phyloP scores from a whole-genome alignment of 2,113 vertebrate genomes.

The Laterallus jamaicensis region DNA sequence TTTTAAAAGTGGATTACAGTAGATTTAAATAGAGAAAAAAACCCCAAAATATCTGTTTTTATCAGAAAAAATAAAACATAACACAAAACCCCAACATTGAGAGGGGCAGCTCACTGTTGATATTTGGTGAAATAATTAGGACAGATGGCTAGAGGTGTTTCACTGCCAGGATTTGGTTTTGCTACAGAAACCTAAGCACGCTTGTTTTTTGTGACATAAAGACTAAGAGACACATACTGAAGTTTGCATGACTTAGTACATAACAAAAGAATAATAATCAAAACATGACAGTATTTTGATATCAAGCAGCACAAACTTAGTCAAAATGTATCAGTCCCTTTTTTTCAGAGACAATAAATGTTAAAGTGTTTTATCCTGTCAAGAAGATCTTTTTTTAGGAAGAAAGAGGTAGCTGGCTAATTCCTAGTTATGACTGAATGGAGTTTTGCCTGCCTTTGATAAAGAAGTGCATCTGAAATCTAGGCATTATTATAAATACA shows the following conservation, averaged over 20 bases:
- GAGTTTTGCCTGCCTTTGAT: not conserved
- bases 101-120: not conserved
- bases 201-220: not conserved
- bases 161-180: not conserved
- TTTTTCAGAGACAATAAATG: not conserved
- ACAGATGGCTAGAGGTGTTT: not conserved
- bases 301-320: not conserved
- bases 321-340: not conserved
- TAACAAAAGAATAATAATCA: not conserved
- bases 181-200: not conserved
- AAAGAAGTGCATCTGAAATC: not conserved
- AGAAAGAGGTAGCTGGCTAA: not conserved
- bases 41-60: accelerated
- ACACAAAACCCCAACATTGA: accelerated
- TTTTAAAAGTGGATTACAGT: not conserved
- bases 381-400: not conserved
- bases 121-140: not conserved
- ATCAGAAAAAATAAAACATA: not conserved
- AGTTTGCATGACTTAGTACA: not conserved
- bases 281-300: not conserved
- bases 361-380: not conserved
- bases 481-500: not conserved
- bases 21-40: not conserved
- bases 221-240: accelerated
- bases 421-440: not conserved